Base-by-base conservation (phyloP, 2,113 vertebrate species). In the Pterocles burchelli region DNA sequence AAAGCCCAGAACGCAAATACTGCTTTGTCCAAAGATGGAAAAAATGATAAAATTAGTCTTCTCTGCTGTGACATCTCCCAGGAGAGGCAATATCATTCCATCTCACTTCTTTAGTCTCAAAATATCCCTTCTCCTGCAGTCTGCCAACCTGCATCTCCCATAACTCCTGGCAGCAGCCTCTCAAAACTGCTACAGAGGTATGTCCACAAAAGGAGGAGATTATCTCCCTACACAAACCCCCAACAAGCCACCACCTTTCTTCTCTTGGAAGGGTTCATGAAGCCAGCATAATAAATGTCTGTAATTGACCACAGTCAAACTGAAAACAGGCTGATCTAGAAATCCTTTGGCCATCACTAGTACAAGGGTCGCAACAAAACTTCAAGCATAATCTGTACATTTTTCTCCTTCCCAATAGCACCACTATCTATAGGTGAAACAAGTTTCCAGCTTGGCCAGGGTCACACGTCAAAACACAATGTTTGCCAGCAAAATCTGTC, bases 1-100 rank as follows among this genome's bases (percentile, higher is more conserved):
- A 92, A 91, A 76, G 79, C 62, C 58, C 76, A 95, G 79, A 52
- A 96, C 77, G 63, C 79, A 97, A 96, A 95, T 45, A 51, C n/a
- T 36, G 41, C 17, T n/a, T 22, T 57, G 46, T 21, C 87, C 52
- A 80, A 94, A 90, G 86, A 94, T 46, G 28, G 7, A n/a, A 38
- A 59, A 82, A 36, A 93, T 54, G 66, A 96, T 59, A 85, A 43
- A 87, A 85, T 43, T 62, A 18, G 9, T 84, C 49, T 28, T 43
- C 66, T 75, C 66, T 41, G 21, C 36, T 81, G 18, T 86, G 81
- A 90, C 21, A 45, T 91, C n/a, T 81, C 62, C 66, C 84, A 76
- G 70, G 46, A 92, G 16, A 92, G 41, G 55, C 24, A 89, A 25
- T 19, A 10, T 17, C 17, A 76, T 57, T 76, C 51, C 9, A 38